These are phyloP conservation scores for Linnaemya tessellans DNA, from an alignment of 2,888 invertebrate species.

Conservation along the genomic window DNA sequence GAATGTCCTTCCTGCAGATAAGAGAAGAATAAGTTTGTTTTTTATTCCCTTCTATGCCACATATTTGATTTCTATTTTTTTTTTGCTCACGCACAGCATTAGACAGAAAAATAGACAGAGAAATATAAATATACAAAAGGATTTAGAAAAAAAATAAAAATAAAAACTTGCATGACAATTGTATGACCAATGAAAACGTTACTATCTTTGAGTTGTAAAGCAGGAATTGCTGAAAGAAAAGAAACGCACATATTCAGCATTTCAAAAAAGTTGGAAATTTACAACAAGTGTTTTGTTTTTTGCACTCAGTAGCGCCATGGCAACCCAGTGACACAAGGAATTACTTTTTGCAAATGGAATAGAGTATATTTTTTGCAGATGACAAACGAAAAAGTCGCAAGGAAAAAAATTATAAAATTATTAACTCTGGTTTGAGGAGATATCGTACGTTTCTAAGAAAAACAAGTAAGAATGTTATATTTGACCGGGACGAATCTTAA, in stretches of 20 bases:
- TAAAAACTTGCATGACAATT: slow-evolving; percentile 30
- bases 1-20: slow-evolving; percentile 53
- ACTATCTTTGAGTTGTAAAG: no score
- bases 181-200: slow-evolving; percentile 36
- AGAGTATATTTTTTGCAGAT: no score
- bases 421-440: no score
- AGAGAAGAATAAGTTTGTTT: slow-evolving; percentile 56
- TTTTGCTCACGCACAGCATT: background rate
- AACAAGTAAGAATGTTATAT: no score
- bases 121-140: background rate
- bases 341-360: no score
- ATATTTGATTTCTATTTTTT: background rate
- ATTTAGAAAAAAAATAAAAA: background rate
- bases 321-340: background rate
- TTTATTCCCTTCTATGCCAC: slow-evolving; percentile 33
- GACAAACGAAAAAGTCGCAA: no score
- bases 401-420: no score
- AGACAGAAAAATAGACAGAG: background rate
- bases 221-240: background rate
- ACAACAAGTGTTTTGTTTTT: background rate
- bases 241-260: slow-evolving; percentile 6
- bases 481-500: no score
- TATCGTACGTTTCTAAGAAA: no score
- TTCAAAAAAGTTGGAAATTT: slow-evolving; percentile 10
- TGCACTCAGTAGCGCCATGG: background rate